Percentiles rank a stretch among this genome's conserved stretches.
Conservation (phyloP, 2,797 vertebrate genomes). For the Chelon labrosus region DNA sequence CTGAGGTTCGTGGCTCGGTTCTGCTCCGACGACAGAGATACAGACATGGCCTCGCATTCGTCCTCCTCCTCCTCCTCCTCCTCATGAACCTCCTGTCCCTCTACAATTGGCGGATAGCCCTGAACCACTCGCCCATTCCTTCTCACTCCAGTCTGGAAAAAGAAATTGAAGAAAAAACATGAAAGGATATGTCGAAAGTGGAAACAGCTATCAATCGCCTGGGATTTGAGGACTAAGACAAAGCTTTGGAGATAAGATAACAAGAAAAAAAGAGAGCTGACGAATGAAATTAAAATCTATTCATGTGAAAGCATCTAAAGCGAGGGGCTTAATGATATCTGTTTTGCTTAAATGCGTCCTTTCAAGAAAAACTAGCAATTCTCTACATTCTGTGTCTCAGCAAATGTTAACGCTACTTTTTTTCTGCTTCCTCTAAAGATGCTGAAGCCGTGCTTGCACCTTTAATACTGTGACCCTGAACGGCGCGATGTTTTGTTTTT, state of each 20-base stretch:
- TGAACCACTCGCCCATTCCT: conserved; percentile 80
- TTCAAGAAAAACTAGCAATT: neutral
- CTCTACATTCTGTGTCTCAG: neutral
- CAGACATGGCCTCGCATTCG: conserved; percentile 49
- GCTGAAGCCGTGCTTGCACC: conserved; percentile 22
- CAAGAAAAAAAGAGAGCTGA: neutral
- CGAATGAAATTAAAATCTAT: conserved; percentile 29
- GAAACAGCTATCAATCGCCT: neutral
- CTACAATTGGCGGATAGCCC: conserved; percentile 69
- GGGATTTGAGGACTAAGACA: neutral
- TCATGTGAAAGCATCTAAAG: conserved; percentile 12
- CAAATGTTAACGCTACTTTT: neutral
- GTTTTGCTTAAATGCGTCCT: conserved; percentile 1
- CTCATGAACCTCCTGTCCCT: conserved; percentile 62
- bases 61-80: conserved; percentile 60
- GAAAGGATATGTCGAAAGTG: neutral
- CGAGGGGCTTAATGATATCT: neutral
- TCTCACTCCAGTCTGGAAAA: conserved; percentile 71
- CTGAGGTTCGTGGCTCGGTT: conserved; percentile 56
- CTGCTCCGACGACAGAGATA: conserved; percentile 49
- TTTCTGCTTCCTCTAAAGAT: conserved; percentile 16
- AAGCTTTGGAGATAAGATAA: conserved; percentile 5
- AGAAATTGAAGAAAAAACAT: neutral
- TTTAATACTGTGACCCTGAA: conserved; percentile 9
- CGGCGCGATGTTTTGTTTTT: conserved; percentile 1